A percentile compares a stretch with the other conserved stretches of the same genome.
Evolutionary conservation across 2,113 vertebrate species (phyloP).

Genomic region (Theropithecus gelada): DNA sequence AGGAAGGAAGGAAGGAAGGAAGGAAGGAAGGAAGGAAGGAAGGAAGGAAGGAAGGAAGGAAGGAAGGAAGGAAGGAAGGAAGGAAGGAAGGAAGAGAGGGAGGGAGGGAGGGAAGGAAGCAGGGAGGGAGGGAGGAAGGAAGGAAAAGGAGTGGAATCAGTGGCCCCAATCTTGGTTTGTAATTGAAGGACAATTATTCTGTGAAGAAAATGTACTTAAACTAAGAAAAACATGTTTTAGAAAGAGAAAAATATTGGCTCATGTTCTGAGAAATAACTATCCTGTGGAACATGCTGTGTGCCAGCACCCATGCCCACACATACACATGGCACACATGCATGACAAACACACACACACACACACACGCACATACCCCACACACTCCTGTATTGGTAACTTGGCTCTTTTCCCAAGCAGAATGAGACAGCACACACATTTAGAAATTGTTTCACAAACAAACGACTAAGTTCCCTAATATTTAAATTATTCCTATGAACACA

Average conservation of each 20-base stretch:
- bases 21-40: too few species aligned
- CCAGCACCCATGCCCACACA: not conserved
- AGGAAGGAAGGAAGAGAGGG: too few species aligned
- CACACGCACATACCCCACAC: too few species aligned
- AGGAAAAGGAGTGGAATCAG: not conserved
- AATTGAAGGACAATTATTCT: not conserved
- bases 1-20: too few species aligned
- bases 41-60: too few species aligned
- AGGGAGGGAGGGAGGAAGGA: too few species aligned
- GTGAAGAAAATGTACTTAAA: not conserved
- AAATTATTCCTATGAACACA: constrained; percentile 48
- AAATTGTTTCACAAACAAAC: too few species aligned
- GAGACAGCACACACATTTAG: constrained; percentile 47
- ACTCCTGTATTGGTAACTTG: not conserved
- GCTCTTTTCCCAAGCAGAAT: constrained; percentile 30
- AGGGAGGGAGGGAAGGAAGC: too few species aligned
- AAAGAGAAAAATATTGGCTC: not conserved
- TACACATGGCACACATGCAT: fast-evolving
- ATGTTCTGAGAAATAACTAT: not conserved
- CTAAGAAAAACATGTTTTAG: not conserved
- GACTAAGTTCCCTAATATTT: too few species aligned
- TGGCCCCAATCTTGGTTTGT: not conserved
- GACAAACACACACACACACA: too few species aligned
- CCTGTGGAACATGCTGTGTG: not conserved
- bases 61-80: too few species aligned